Percentiles rank a stretch among this genome's conserved stretches.
phyloP scores from a whole-genome alignment of 2,113 vertebrate genomes.

The Noctilio leporinus region DNA sequence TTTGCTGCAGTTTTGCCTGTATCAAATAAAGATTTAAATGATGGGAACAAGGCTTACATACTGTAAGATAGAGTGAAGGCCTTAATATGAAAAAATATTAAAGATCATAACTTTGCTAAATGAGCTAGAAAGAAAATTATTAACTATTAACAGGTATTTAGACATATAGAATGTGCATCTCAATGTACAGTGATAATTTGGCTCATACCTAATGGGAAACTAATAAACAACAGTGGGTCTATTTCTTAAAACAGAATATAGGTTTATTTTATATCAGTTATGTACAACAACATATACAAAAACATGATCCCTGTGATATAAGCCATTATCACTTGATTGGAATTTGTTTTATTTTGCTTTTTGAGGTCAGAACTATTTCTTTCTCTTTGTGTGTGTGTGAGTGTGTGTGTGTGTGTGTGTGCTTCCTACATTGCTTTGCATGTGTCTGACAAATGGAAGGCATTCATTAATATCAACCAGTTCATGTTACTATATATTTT shows the following conservation, averaged over 20 bases:
- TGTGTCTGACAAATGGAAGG: neutral
- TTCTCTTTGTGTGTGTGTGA: neutral
- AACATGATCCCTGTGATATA: neutral
- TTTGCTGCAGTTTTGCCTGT: slow-evolving; percentile 25
- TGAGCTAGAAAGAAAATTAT: slow-evolving; percentile 43
- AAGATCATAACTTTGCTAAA: slow-evolving; percentile 40
- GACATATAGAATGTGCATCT: slow-evolving; percentile 16
- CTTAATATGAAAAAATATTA: slow-evolving; percentile 52
- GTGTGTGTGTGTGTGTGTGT: neutral
- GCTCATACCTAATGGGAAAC: neutral
- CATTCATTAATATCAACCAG: neutral
- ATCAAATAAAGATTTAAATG: slow-evolving; percentile 29
- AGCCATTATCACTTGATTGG: neutral
- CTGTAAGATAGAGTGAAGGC: neutral
- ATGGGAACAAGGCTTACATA: neutral
- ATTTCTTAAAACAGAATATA: neutral
- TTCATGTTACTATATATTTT: neutral
- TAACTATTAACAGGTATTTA: slow-evolving; percentile 42
- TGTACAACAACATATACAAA: neutral
- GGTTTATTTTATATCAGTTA: neutral
- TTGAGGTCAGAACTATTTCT: neutral
- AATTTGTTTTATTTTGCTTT: neutral
- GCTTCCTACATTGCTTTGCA: neutral
- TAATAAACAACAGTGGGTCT: neutral
- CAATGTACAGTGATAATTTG: neutral